A percentile compares a stretch with the other conserved stretches of the same genome.
These are phyloP conservation scores for Lipotes vexillifer DNA, from an alignment of 2,113 vertebrate species.

Conservation along the genomic window DNA sequence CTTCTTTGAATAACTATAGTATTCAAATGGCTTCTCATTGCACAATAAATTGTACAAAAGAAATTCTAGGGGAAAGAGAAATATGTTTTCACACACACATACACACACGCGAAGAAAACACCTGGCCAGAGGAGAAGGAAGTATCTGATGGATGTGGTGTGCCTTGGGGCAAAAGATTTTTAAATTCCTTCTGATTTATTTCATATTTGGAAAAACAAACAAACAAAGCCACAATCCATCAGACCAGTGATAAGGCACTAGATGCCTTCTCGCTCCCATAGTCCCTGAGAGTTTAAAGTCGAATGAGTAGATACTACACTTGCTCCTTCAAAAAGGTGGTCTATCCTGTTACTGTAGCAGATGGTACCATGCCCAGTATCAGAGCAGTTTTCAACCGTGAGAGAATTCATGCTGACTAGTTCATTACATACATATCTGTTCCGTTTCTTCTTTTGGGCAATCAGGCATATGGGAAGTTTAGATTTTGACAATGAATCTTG, in stretches of 20 bases:
- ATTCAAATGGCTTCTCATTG: not conserved
- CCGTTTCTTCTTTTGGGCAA: not conserved
- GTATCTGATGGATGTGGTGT: not conserved
- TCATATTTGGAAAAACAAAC: not conserved
- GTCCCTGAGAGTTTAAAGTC: not conserved
- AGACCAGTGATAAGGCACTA: not conserved
- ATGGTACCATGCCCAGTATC: not conserved
- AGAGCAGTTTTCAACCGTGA: not conserved
- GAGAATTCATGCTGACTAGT: not conserved
- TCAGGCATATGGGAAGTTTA: not conserved
- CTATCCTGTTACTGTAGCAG: not conserved
- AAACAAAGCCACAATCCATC: not conserved
- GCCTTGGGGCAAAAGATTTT: not conserved
- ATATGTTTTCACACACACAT: not conserved
- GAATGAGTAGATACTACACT: not conserved
- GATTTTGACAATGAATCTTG: conserved; percentile 46
- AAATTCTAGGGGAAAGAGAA: not conserved
- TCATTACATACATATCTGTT: not conserved
- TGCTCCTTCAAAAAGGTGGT: not conserved
- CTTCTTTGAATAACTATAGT: not conserved
- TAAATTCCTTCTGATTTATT: not conserved
- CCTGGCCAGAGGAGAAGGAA: not conserved
- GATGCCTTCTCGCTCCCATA: not conserved
- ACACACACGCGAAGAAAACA: not conserved
- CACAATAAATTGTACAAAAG: not conserved